Evolutionary conservation across 2,113 vertebrate genomes (phyloP).

Genomic region (Acanthisitta chloris): DNA sequence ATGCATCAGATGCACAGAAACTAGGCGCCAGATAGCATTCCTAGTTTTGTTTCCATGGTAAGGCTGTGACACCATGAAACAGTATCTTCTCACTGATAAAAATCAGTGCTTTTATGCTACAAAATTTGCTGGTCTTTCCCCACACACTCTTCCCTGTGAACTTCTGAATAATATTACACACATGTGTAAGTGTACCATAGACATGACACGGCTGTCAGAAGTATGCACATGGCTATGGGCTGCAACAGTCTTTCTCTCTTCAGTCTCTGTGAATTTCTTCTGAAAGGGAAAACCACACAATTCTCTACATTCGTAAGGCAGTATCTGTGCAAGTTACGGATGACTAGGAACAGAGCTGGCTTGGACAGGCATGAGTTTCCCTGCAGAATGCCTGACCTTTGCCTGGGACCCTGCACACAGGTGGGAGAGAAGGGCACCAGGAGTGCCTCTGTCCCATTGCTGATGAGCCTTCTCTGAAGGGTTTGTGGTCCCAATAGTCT

Average conservation of each 20-base stretch:
- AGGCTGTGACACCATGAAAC: neutral
- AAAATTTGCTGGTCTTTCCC: neutral
- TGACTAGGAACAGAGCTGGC: neutral
- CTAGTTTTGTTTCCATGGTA: neutral
- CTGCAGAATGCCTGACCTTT: neutral
- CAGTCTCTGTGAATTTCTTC: neutral
- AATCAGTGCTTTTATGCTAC: neutral
- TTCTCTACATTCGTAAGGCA: neutral
- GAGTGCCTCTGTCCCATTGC: neutral
- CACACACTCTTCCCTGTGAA: neutral
- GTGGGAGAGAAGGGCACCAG: neutral
- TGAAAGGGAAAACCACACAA: neutral
- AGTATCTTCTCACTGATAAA: neutral
- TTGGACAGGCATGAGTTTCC: neutral
- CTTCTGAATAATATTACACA: neutral
- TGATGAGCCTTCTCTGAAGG: neutral
- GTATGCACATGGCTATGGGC: neutral
- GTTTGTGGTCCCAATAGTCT: neutral
- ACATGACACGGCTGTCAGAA: neutral
- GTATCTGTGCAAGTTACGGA: neutral
- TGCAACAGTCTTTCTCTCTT: neutral
- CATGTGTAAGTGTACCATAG: accelerated
- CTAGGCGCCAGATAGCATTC: neutral
- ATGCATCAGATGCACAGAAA: neutral
- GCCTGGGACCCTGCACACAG: neutral